Conservation (phyloP, 2,888 invertebrate genomes). For the Cosmopolites sordidus region DNA sequence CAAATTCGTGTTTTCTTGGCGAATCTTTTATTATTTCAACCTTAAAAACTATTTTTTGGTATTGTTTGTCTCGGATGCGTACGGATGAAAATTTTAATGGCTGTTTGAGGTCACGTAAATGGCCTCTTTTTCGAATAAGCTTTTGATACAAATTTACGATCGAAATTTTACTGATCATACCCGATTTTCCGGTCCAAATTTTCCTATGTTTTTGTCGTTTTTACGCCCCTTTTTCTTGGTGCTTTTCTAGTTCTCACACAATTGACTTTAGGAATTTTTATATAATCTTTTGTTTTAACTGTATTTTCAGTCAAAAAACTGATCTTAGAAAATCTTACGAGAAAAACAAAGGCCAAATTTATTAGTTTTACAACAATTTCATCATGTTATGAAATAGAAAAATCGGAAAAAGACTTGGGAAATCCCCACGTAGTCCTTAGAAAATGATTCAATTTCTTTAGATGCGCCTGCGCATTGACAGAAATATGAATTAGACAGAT, state of each 20-base stretch:
- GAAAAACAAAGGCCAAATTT: no score
- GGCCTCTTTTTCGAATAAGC: conserved; percentile 15
- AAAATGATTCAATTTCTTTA: no score
- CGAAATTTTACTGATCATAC: conserved; percentile 8
- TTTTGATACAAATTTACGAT: not conserved
- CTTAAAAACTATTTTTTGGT: conserved; percentile 7
- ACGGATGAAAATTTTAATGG: conserved; percentile 29
- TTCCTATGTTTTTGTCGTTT: conserved; percentile 14
- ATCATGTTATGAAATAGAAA: conserved; percentile 14
- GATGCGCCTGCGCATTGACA: conserved; percentile 11
- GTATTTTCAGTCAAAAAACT: not conserved
- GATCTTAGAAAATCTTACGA: not conserved
- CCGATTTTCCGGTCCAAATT: conserved; percentile 10
- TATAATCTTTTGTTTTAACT: not conserved
- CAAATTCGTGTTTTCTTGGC: conserved; percentile 28
- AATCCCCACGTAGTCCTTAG: conserved; percentile 6
- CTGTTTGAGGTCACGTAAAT: conserved; percentile 30
- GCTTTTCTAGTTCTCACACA: not conserved
- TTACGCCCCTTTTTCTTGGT: conserved; percentile 10
- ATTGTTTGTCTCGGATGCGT: conserved; percentile 24
- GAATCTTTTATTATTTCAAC: conserved; percentile 8
- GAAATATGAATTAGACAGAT: conserved; percentile 9
- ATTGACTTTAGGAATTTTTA: not conserved
- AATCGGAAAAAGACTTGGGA: conserved; percentile 6
- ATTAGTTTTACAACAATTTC: conserved; percentile 5